Conservation (phyloP, 2,888 invertebrate genomes). For the Sipha maydis region DNA sequence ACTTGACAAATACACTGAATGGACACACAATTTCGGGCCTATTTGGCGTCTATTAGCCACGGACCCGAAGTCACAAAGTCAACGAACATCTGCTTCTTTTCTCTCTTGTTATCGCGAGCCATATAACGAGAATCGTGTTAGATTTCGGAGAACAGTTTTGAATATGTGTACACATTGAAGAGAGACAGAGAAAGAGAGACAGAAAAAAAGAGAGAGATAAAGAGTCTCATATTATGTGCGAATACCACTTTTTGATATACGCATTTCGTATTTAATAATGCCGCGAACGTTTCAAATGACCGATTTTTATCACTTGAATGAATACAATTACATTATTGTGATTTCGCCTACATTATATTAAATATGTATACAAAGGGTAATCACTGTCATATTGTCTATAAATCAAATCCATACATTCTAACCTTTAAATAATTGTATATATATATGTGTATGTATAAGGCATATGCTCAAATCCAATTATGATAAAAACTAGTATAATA, state of each 20-base stretch:
- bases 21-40: constrained; percentile 45
- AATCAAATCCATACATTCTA: too few relatives aligned
- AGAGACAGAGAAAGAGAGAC: background rate
- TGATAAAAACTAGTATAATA: too few relatives aligned
- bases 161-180: background rate
- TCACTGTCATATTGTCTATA: background rate
- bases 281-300: background rate
- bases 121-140: constrained; percentile 61
- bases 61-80: constrained; percentile 58
- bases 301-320: constrained; percentile 20
- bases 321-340: background rate
- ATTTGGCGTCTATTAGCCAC: constrained; percentile 62
- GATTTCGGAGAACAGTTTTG: constrained; percentile 45
- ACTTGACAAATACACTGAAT: constrained; percentile 60
- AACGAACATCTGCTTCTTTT: constrained; percentile 46
- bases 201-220: background rate
- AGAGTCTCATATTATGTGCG: background rate
- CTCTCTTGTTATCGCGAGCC: constrained; percentile 30
- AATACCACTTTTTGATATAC: background rate
- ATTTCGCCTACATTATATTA: background rate
- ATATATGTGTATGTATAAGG: too few relatives aligned
- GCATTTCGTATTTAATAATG: constrained; percentile 12
- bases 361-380: background rate
- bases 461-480: too few relatives aligned
- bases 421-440: too few relatives aligned